Conservation (phyloP, 2,113 vertebrate genomes). For the Dicaeum eximium region DNA sequence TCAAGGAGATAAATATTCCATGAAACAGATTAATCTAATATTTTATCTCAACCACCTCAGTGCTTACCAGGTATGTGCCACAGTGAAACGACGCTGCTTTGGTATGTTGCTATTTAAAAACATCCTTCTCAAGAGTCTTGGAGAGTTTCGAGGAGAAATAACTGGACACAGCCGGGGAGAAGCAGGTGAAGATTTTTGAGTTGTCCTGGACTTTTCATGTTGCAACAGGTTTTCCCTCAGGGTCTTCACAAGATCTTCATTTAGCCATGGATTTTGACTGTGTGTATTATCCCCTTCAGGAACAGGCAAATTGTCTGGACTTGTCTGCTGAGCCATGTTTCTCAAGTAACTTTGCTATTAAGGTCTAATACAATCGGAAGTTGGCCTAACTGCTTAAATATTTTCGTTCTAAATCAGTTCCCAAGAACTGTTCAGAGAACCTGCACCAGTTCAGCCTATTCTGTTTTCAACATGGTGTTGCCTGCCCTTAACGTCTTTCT, state of each 20-base stretch:
- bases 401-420: neutral
- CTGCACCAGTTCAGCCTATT: constrained; percentile 32
- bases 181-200: constrained; percentile 83
- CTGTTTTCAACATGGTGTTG: constrained; percentile 22
- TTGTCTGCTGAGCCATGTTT: constrained; percentile 91
- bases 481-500: constrained; percentile 47
- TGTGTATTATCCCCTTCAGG: constrained; percentile 84
- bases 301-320: constrained; percentile 84
- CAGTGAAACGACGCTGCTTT: constrained; percentile 95
- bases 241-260: constrained; percentile 95
- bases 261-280: constrained; percentile 85
- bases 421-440: neutral
- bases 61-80: constrained; percentile 97
- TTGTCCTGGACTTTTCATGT: constrained; percentile 83
- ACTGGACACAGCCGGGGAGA: constrained; percentile 87
- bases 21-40: neutral
- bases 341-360: constrained; percentile 40
- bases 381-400: neutral
- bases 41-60: neutral
- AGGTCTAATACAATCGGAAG: neutral
- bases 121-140: constrained; percentile 92
- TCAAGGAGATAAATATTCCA: neutral
- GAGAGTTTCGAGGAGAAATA: constrained; percentile 90
- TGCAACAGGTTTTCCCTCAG: constrained; percentile 95
- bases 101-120: constrained; percentile 91